Evolutionary conservation across 2,113 vertebrate species (phyloP), one percentile per base, ranked within the genome.

Genomic region (Passer domesticus): DNA sequence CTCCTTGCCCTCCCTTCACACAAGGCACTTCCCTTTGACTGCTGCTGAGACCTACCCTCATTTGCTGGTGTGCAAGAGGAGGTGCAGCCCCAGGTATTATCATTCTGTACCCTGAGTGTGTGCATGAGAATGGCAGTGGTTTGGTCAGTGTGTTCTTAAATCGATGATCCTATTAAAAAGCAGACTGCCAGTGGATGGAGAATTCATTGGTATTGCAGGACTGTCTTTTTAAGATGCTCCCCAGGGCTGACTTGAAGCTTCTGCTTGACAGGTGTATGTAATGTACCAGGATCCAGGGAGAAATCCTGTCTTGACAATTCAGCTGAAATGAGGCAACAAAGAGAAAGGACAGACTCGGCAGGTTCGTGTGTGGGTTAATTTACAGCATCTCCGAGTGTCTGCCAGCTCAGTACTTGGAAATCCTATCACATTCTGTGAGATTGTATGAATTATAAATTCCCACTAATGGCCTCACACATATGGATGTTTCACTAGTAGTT

Each of bases 121-220:
- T 11, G 10, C 52, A 44, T 62, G 78, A 27, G 79, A 83, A 91
- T 18, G 2, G 2, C 63, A 63, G 68, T 7, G 39, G 7, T 86
- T 92, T 81, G 68, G 47, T 35, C 68, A 22, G 60, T 2, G 43
- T 50, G 47, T 23, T 81, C 73, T 68, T 44, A 64, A 88, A 83
- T 86, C 18, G 0, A 50, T 25, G 52, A 39, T 69, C 41, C 49
- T 52, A 59, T 81, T 64, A 83, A 78, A 67, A 75, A 75, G 1
- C 3, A 1, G 72, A 2, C 67, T 91, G 85, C 33, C 28, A 23
- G 4, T 6, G 75, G 44, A 43, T 19, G 49, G 79, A 83, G 92
- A 64, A 49, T 90, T 96, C 95, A 96, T 96, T 94, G 90, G 78
- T 96, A 96, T 92, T 95, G 83, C 94, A 93, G 86, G 27, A 83